Evolutionary conservation across 2,113 vertebrate species (phyloP).

Genomic region (Paralichthys olivaceus): DNA sequence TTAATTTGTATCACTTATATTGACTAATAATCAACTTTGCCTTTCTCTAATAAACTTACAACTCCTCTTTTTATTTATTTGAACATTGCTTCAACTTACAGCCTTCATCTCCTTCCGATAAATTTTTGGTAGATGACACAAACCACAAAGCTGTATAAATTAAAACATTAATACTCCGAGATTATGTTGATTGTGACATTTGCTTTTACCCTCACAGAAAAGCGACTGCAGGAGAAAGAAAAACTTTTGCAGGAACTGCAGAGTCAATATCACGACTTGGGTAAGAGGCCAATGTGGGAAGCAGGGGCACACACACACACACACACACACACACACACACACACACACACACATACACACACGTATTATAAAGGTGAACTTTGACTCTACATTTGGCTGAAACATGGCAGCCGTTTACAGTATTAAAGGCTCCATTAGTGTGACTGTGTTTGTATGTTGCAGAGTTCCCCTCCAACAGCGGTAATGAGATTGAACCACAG

Average conservation of each 20-base stretch:
- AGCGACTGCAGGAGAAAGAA: slow-evolving; percentile 80
- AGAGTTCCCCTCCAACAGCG: slow-evolving; percentile 66
- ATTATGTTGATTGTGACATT: neutral
- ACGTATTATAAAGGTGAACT: neutral
- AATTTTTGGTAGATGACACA: no score
- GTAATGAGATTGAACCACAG: slow-evolving; percentile 63
- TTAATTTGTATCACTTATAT: no score
- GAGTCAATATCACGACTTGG: slow-evolving; percentile 72
- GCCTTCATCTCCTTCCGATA: no score
- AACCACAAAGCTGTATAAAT: no score
- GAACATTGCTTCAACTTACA: no score
- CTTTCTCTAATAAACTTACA: no score
- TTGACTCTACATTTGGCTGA: slow-evolving; percentile 4
- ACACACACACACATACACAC: neutral
- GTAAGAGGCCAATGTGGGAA: slow-evolving; percentile 56
- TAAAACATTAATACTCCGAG: no score
- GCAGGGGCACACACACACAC: neutral
- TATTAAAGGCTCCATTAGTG: slow-evolving; percentile 19
- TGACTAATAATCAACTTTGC: no score
- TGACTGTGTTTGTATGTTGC: slow-evolving; percentile 13
- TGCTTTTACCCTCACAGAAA: slow-evolving; percentile 57
- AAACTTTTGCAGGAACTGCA: slow-evolving; percentile 76
- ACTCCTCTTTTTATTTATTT: no score
- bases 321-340: slow-evolving; percentile 21
- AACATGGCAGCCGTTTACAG: slow-evolving; percentile 10